A percentile compares a stretch with the other conserved stretches of the same genome.
phyloP scores from a whole-genome alignment of 1,140 invertebrate species.

The Procambarus virginalis region DNA sequence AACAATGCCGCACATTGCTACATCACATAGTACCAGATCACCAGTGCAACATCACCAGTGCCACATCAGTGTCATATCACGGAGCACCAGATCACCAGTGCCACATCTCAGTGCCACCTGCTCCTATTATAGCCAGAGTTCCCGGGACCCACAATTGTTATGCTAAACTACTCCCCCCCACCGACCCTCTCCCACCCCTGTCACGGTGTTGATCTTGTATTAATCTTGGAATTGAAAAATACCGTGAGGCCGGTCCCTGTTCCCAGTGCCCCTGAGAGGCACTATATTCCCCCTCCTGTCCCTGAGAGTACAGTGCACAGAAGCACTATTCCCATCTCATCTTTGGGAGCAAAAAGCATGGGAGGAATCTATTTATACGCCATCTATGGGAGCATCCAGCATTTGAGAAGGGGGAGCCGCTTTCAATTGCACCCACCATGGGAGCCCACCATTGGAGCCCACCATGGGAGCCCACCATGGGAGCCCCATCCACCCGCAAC shows the following conservation, averaged over 20 bases:
- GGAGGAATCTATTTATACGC: neutral
- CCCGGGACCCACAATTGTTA: constrained; percentile 24
- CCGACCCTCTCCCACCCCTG: too few relatives aligned
- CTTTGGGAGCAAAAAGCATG: neutral
- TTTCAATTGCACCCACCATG: too few relatives aligned
- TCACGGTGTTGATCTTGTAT: constrained; percentile 43
- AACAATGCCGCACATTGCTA: too few relatives aligned
- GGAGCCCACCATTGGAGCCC: too few relatives aligned
- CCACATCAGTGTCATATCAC: neutral
- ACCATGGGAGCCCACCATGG: too few relatives aligned
- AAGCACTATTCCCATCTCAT: neutral
- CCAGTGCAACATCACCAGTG: neutral
- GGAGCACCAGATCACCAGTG: neutral
- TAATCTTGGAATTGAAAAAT: constrained; percentile 43
- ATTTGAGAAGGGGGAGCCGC: neutral
- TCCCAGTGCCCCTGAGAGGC: neutral
- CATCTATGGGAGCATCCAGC: neutral
- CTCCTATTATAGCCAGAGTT: neutral
- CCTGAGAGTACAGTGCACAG: neutral
- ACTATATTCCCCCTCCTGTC: neutral
- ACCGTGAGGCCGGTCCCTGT: neutral
- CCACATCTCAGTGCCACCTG: neutral
- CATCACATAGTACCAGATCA: neutral
- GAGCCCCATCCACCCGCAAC: too few relatives aligned
- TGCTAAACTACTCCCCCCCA: constrained; percentile 14